Conservation (phyloP, 2,888 invertebrate genomes). For the Limnephilus marmoratus region DNA sequence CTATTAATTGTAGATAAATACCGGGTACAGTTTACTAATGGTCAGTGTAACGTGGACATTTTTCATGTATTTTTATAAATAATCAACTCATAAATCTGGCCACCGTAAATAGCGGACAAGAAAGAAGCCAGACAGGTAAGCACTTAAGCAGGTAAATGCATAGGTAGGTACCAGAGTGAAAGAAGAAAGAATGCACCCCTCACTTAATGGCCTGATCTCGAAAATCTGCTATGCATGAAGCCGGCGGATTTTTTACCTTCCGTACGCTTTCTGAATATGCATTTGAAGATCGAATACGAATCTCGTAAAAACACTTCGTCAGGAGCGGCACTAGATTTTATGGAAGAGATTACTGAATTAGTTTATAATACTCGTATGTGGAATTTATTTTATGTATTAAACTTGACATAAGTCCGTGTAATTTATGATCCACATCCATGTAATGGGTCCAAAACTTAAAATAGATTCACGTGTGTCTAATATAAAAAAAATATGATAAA, state of each 20-base stretch:
- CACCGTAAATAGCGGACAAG: not conserved
- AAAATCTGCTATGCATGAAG: conserved; percentile 49
- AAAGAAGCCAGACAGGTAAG: not conserved
- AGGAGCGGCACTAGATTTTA: not conserved
- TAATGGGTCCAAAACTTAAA: too few relatives aligned
- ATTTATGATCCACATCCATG: too few relatives aligned
- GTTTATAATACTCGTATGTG: not conserved
- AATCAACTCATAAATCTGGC: not conserved
- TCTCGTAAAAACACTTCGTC: conserved; percentile 16
- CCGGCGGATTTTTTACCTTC: not conserved
- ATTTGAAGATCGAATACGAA: conserved; percentile 20
- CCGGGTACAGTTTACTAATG: not conserved
- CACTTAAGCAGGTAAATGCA: not conserved
- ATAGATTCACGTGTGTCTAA: too few relatives aligned
- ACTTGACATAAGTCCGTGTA: too few relatives aligned
- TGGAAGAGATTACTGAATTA: not conserved
- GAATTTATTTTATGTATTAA: too few relatives aligned
- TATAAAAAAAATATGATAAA: too few relatives aligned
- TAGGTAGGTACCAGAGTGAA: not conserved
- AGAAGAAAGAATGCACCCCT: conserved; percentile 34
- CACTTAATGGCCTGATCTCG: conserved; percentile 24
- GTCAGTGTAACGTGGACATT: not conserved
- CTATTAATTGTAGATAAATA: too few relatives aligned
- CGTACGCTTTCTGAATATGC: conserved; percentile 48
- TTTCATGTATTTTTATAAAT: not conserved